Conservation (phyloP, 2,888 invertebrate genomes). For the Meteorus colon region DNA sequence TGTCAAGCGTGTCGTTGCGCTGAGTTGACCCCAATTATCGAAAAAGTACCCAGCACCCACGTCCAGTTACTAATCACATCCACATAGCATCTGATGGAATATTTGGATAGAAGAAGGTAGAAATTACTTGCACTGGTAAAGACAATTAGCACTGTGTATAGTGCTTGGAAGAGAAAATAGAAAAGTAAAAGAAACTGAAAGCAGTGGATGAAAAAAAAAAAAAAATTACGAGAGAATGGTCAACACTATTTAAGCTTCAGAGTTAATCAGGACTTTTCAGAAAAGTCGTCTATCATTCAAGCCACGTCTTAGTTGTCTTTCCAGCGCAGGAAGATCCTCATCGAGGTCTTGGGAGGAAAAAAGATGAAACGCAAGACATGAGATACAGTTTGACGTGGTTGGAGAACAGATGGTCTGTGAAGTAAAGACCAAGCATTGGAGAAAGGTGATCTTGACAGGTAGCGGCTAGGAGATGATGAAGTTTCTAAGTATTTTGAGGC, state of each 20-base stretch:
- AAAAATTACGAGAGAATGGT: constrained; percentile 27
- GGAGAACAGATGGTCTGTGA: constrained; percentile 14
- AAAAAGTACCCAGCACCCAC: constrained; percentile 37
- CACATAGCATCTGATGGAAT: constrained; percentile 16
- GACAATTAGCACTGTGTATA: constrained; percentile 10
- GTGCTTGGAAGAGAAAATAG: constrained; percentile 19
- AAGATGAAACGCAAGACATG: constrained; percentile 11
- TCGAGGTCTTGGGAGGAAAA: neutral
- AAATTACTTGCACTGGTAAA: constrained; percentile 16
- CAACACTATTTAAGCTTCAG: constrained; percentile 32
- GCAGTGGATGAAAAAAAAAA: constrained; percentile 24
- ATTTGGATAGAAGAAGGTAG: constrained; percentile 19
- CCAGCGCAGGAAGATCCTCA: constrained; percentile 16
- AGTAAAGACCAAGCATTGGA: constrained; percentile 3
- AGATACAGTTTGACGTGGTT: neutral
- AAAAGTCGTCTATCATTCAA: constrained; percentile 51
- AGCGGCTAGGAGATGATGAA: constrained; percentile 25
- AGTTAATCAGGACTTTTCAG: constrained; percentile 51
- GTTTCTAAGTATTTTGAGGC: constrained; percentile 40
- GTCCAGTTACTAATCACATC: constrained; percentile 27
- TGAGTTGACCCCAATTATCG: constrained; percentile 44
- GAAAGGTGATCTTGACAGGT: constrained; percentile 31
- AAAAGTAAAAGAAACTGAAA: constrained; percentile 21
- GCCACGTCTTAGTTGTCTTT: constrained; percentile 38
- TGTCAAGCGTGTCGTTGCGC: constrained; percentile 32